Conservation (phyloP, 2,113 vertebrate genomes). For the Nerophis ophidion region DNA sequence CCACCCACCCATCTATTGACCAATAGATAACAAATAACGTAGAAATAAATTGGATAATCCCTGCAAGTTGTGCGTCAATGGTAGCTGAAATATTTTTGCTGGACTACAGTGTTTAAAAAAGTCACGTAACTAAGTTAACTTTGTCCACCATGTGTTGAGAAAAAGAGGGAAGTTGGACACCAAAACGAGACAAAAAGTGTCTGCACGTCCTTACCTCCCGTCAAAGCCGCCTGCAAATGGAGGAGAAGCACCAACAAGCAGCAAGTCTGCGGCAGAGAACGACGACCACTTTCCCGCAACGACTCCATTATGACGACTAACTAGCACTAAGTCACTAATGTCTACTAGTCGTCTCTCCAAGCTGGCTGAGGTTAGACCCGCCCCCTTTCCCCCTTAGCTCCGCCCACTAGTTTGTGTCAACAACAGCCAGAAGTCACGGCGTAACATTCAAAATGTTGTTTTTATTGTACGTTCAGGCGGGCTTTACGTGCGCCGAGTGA, state of each 20-base stretch:
- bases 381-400: background rate
- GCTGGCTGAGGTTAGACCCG: too few relatives aligned
- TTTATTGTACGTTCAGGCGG: too few relatives aligned
- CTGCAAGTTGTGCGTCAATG: too few relatives aligned
- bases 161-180: background rate
- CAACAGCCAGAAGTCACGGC: too few relatives aligned
- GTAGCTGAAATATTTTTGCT: background rate
- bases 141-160: too few relatives aligned
- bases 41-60: background rate
- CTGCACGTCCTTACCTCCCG: constrained; percentile 41
- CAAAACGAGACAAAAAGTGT: background rate
- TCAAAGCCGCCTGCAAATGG: constrained; percentile 1
- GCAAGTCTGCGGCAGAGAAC: background rate
- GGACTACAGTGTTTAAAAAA: constrained; percentile 1
- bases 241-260: constrained; percentile 17
- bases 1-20: too few relatives aligned
- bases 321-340: background rate
- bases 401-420: background rate
- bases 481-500: background rate
- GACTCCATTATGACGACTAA: constrained; percentile 46
- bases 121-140: background rate
- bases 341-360: background rate
- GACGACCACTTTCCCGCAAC: background rate
- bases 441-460: background rate
- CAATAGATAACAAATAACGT: background rate